Base-by-base conservation (phyloP, 2,113 vertebrate genomes). In the Helogale parvula region DNA sequence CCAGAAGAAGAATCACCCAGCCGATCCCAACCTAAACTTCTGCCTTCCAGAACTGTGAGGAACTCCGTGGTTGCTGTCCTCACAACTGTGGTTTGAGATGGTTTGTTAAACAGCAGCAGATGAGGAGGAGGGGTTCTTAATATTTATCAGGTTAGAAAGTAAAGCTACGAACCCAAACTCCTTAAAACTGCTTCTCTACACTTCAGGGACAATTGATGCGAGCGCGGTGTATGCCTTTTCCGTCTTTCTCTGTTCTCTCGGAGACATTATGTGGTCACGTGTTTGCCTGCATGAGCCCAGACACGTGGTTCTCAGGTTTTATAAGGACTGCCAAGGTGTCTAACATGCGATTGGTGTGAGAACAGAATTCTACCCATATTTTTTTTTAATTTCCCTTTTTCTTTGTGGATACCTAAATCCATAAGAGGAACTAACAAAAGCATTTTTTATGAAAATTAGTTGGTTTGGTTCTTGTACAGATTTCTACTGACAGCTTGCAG, bases 401-500 rank as follows among this genome's bases (percentile, higher is more conserved):
- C 15, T 66, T 60, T 17, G 17, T 54, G 14, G 66, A 41, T 19
- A 19, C 35, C 66, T 11, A 31, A 82, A 94, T 11, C 12, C 29
- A 11, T 35, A 79, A 79, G 52, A n/a, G 23, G 90, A 27, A 5
- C 38, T 3, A 76, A 15, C 13, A 94, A 72, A 90, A 96, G 81
- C 65, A 79, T 83, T 93, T 71, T 33, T 23, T 47, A 69, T 0
- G 47, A 45, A 54, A 35, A 85, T 95, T 97, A 97, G 96, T 90
- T 90, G 96, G 47, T 11, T 41, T 35, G 85, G 17, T 45, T 41
- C 68, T 96, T 21, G 74, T 90, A 33, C 54, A 38, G 91, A 81
- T 1, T 88, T 74, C 84, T 96, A 35, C 54, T 98, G 79, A 86
- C 84, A 93, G 88, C 0, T 16, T 85, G 52, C 54, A 95, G 41